Evolutionary conservation across 30 jellyfish, hydroid and myxozoan species (phyloP).

Genomic region (Haliclystus octoradiatus): DNA sequence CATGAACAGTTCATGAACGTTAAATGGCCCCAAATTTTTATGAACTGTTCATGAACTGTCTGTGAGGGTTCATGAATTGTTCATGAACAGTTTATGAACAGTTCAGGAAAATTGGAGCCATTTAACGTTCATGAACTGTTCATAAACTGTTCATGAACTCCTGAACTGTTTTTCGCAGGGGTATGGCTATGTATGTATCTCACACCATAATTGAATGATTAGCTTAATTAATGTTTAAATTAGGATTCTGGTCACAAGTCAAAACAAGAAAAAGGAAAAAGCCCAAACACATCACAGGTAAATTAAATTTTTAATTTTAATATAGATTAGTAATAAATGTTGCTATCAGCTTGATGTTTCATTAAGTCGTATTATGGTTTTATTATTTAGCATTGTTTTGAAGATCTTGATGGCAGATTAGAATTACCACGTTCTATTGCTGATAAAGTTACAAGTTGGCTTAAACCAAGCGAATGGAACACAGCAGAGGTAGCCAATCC

Average conservation of each 20-base stretch:
- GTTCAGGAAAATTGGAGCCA: no score
- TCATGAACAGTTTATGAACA: no score
- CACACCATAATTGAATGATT: no score
- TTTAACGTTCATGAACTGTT: no score
- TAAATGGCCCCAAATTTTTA: no score
- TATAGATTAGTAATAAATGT: neutral
- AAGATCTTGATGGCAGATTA: conserved; percentile 93
- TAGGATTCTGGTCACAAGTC: conserved; percentile 72
- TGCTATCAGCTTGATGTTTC: neutral
- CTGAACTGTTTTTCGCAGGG: no score
- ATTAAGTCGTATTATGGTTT: neutral
- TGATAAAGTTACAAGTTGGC: conserved; percentile 63
- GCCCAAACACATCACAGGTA: conserved; percentile 78
- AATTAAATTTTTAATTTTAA: neutral
- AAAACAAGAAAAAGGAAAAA: conserved; percentile 56
- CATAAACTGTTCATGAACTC: no score
- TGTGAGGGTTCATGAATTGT: no score
- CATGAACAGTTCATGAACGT: no score
- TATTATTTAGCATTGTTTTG: conserved; percentile 64
- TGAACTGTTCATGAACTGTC: no score
- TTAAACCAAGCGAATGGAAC: conserved; percentile 56
- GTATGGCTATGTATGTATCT: no score
- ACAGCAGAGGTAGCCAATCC: no score
- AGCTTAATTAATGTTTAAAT: neutral
- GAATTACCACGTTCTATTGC: conserved; percentile 66